Percentiles rank a stretch among this genome's conserved stretches.
Conservation (phyloP, 1,140 invertebrate species). For the Drosophila aff. region DNA sequence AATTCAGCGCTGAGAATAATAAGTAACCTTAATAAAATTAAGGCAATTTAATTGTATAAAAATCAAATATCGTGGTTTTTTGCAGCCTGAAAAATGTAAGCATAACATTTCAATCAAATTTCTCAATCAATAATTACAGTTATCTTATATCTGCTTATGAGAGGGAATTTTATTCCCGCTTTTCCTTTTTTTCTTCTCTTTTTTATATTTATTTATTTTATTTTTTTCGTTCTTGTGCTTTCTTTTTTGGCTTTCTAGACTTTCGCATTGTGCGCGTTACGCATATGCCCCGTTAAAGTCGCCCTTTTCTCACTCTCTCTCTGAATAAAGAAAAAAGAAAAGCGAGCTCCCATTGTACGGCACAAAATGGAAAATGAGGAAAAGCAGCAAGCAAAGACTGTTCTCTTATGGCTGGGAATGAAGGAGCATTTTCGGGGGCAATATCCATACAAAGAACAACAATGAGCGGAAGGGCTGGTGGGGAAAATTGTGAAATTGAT, state of each 20-base stretch:
- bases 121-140: slow-evolving; percentile 43
- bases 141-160: slow-evolving; percentile 13
- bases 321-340: background rate
- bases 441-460: slow-evolving; percentile 41
- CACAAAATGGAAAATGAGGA: slow-evolving; percentile 8
- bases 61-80: background rate
- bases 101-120: slow-evolving; percentile 38
- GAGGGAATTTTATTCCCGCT: background rate
- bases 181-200: background rate
- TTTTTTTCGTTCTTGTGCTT: slow-evolving; percentile 6
- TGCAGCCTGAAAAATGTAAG: background rate
- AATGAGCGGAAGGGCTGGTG: slow-evolving; percentile 14
- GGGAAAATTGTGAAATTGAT: slow-evolving; percentile 42
- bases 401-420: slow-evolving; percentile 28
- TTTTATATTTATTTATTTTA: background rate
- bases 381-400: slow-evolving; percentile 9
- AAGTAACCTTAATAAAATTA: background rate
- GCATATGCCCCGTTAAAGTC: slow-evolving; percentile 50
- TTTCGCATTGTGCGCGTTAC: slow-evolving; percentile 39
- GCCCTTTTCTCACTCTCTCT: slow-evolving; percentile 1
- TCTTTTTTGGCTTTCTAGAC: slow-evolving; percentile 34
- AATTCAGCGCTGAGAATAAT: background rate
- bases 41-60: no score
- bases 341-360: slow-evolving; percentile 10
- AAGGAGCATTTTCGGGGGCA: slow-evolving; percentile 13